Base-by-base conservation (phyloP, 2,888 invertebrate species). In the Monoplex corrugatus region DNA sequence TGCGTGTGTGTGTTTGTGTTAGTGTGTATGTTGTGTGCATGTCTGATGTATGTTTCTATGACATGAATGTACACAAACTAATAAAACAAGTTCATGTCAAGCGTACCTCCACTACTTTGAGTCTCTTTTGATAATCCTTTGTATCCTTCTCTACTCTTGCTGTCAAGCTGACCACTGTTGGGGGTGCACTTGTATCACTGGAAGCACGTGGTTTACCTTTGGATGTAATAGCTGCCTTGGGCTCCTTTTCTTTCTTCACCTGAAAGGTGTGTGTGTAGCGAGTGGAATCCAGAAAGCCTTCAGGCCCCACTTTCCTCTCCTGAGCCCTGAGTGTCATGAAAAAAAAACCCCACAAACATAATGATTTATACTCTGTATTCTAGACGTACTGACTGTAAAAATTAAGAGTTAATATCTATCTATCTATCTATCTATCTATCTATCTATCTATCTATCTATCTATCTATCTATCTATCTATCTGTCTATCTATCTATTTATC, bases 51-150 rank as follows among this genome's bases (percentile, higher is more conserved):
- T 50, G 50, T 50, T 19, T 50, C 10, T 19, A 50, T 50, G 50
- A 68, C 13, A 23, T 5, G 23, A 68, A 68, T 2, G 6, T 6
- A 3, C 8, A 68, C 5, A 23, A 13, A 68, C 16, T 28, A 6
- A 68, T n/a, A 68, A 6, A 68, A 68, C 8, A 68, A 72, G 13
- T 23, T 23, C 50, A 19, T 1, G 2, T 50, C 50, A 50, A 28
- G 19, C 87, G 68, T 78, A 95, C 95, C 94, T 95, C 95, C 88
- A 96, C 95, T 28, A 95, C 92, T 93, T 95, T 95, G 40, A 95
- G 91, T 86, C 94, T 93, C 88, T 92, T 94, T 13, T 95, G 93
- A 91, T 94, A 94, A 45, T 95, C 94, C 88, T 94, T 95, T 80
- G 94, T 91, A 87, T 95, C 94, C 35, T 92, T 89, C 38, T 95